Percentiles rank a stretch among this genome's conserved stretches.
Conservation (phyloP, 2,113 vertebrate species). For the Acrocephalus arundinaceus region DNA sequence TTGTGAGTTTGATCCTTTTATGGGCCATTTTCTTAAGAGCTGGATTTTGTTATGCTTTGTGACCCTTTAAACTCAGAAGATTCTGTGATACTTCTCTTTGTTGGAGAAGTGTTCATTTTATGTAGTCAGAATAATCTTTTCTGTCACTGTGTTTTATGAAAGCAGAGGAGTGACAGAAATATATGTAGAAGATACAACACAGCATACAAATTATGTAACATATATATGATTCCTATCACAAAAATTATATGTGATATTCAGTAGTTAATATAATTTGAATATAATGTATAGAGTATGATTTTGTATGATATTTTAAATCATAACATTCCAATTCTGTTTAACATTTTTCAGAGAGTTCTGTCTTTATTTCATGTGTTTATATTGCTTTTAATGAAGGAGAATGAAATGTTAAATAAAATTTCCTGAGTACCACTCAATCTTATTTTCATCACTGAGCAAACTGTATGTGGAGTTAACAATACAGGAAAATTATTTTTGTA, state of each 20-base stretch:
- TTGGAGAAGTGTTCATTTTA: background rate
- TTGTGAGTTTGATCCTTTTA: background rate
- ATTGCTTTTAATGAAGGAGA: background rate
- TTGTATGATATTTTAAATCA: background rate
- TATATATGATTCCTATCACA: background rate
- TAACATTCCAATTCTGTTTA: fast-evolving
- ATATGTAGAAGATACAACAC: background rate
- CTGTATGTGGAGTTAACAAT: background rate
- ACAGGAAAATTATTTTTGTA: background rate
- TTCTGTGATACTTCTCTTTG: background rate
- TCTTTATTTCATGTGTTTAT: background rate
- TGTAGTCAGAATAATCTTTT: background rate
- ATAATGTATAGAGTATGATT: background rate
- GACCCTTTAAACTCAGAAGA: background rate
- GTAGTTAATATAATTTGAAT: background rate
- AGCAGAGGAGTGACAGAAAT: background rate
- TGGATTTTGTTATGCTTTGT: background rate
- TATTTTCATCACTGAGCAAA: background rate
- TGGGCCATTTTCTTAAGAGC: background rate
- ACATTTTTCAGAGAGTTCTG: background rate
- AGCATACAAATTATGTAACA: background rate
- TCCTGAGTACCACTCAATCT: background rate
- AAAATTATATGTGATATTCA: background rate
- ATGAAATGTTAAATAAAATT: background rate
- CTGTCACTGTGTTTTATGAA: background rate